These are phyloP conservation scores for Pangasius djambal DNA, from an alignment of 2,797 vertebrate genomes.

Conservation along the genomic window DNA sequence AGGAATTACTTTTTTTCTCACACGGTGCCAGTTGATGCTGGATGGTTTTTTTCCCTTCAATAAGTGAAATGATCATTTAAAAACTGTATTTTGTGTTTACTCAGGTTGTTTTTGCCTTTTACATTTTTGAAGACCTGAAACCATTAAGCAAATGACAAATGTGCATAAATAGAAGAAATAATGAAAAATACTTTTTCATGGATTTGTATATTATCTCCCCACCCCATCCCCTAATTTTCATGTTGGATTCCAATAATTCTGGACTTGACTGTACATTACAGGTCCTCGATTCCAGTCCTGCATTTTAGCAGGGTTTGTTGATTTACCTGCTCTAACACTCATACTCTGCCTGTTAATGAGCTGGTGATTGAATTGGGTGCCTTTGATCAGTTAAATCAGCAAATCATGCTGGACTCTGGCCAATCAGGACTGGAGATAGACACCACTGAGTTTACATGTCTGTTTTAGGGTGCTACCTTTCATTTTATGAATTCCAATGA, in stretches of 20 bases:
- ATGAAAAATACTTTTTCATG: not conserved
- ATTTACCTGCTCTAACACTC: not conserved
- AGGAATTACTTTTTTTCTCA: not conserved
- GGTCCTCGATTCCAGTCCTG: not conserved
- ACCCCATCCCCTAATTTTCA: not conserved
- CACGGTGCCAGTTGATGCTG: too few relatives aligned
- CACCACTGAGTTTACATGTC: not conserved
- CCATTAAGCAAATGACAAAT: not conserved
- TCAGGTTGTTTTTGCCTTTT: not conserved
- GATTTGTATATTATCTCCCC: not conserved
- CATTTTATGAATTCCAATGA: not conserved
- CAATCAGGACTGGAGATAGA: not conserved
- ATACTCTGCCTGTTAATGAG: not conserved
- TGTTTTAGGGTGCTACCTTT: not conserved
- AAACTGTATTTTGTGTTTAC: not conserved
- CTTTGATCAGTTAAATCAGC: slow-evolving; percentile 6
- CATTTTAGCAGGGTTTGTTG: not conserved
- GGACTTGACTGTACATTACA: not conserved
- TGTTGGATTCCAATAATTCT: not conserved
- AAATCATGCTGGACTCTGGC: not conserved
- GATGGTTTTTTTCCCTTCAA: not conserved
- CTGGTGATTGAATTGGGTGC: slow-evolving; percentile 1
- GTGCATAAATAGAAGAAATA: not conserved
- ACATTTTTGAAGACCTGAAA: not conserved
- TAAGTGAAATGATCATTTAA: not conserved